Evolutionary conservation across 1,140 invertebrate species (phyloP).

Genomic region (Temnothorax nylanderi): DNA sequence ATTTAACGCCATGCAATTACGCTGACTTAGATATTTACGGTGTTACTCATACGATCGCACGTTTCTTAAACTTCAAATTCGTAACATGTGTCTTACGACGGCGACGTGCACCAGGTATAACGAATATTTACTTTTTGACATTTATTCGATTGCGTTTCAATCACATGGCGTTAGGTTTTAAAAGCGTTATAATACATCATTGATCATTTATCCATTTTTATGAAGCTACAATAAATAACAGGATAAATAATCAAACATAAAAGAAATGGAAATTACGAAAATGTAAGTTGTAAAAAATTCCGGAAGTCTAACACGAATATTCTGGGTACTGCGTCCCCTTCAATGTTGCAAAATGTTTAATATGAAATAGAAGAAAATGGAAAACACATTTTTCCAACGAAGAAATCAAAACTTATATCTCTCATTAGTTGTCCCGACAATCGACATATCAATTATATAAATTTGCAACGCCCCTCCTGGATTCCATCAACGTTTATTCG

Average conservation of each 20-base stretch:
- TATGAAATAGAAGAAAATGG: not conserved
- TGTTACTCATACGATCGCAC: not conserved
- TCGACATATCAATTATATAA: conserved; percentile 39
- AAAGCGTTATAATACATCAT: conserved; percentile 16
- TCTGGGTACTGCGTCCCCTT: not conserved
- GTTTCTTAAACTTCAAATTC: conserved; percentile 15
- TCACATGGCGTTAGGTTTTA: not conserved
- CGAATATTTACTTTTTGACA: conserved; percentile 33
- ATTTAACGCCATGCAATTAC: conserved; percentile 28
- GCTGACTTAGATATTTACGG: conserved; percentile 24
- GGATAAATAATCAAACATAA: not conserved
- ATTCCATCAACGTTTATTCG: conserved; percentile 48
- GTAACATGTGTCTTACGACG: conserved; percentile 45
- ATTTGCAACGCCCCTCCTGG: conserved; percentile 18
- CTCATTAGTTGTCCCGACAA: conserved; percentile 23
- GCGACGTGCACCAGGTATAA: conserved; percentile 8
- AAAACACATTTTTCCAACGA: not conserved
- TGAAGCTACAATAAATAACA: not conserved
- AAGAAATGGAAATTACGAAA: not conserved
- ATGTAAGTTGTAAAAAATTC: not conserved
- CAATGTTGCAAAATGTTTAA: not conserved
- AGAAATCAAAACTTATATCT: conserved; percentile 11
- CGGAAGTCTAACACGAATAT: not conserved
- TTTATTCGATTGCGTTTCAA: conserved; percentile 33
- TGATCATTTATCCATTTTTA: not conserved